Conservation (phyloP, 2,888 invertebrate genomes). For the Luperina nickerlii region DNA sequence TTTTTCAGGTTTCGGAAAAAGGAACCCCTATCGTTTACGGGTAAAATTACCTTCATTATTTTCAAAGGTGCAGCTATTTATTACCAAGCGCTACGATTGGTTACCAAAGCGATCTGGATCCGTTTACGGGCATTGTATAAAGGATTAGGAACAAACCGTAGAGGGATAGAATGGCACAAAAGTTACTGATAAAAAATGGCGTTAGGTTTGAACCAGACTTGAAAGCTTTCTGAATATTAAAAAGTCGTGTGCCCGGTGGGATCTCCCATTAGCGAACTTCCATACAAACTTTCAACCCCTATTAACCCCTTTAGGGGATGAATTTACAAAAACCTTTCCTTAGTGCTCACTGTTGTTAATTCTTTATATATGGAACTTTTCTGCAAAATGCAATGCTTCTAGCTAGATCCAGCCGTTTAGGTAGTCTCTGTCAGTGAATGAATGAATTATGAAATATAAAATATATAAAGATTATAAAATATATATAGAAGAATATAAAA, state of each 20-base stretch:
- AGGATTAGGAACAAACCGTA: not conserved
- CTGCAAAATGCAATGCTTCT: not conserved
- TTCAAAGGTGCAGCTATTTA: slow-evolving; percentile 28
- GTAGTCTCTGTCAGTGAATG: not conserved
- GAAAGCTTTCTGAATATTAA: not conserved
- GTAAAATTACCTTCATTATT: slow-evolving; percentile 38
- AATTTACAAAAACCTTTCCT: not conserved
- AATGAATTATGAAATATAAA: too few species aligned
- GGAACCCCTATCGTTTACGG: slow-evolving; percentile 9
- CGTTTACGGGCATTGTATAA: not conserved
- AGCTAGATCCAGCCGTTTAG: too few species aligned
- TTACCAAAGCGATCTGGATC: slow-evolving; percentile 4
- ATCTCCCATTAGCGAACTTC: not conserved
- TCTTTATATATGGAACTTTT: not conserved
- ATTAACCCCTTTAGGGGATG: not conserved
- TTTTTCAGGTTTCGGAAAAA: not conserved
- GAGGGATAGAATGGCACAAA: not conserved
- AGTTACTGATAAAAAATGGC: not conserved
- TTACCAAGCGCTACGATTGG: slow-evolving; percentile 16
- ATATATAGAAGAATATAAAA: too few species aligned
- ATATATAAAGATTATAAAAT: too few species aligned
- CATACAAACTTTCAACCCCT: not conserved
- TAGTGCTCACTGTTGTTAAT: too few species aligned
- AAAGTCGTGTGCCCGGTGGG: not conserved
- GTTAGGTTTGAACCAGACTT: not conserved